Base-by-base conservation (phyloP, 2,888 invertebrate species). In the Dioctria rufipes region DNA sequence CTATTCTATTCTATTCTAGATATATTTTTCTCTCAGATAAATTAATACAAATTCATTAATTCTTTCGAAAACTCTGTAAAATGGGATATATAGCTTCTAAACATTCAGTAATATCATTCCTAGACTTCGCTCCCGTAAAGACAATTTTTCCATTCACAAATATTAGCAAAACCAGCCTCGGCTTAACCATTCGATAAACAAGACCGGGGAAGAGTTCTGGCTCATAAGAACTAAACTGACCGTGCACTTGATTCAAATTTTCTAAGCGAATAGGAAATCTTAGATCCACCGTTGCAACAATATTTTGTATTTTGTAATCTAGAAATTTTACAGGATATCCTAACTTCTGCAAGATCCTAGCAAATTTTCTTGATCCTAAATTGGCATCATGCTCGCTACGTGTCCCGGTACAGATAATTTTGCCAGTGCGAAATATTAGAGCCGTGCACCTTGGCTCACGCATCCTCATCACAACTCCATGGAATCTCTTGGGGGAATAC, bases 91-190 rank as follows among this genome's bases (percentile, higher is more conserved):
- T 98, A 86, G 96, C 96, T 85, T 96, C 96, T 85, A 99, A 91
- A 13, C 98, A 97, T 87, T 98, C 98, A 88, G 95, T 94, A 63
- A 99, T 95, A 86, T 98, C 98, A 86, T 93, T 92, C 84, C 98
- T 92, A 69, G 95, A 94, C 90, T 98, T 99, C 46, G 97, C 98
- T 84, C 92, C 92, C 86, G 99, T 99, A 83, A 99, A 94, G 2
- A 99, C 99, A 84, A 99, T 94, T 92, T 99, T 99, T 80, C 99
- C 99, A 88, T 98, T 99, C 0, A 99, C 99, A 91, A 99, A 99
- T 88, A 99, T 98, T 9, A 99, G 91, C 83, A 99, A 90, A 0
- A 99, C 99, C 84, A 99, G 94, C 84, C 97, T 93, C 0, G 99
- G 99, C 86, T 96, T 95, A 60, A 99, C 96, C 97, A 99, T 96